Percentiles rank a stretch among this genome's conserved stretches.
Evolutionary conservation across 2,888 invertebrate genomes (phyloP).

Genomic region (Deilephila elpenor): DNA sequence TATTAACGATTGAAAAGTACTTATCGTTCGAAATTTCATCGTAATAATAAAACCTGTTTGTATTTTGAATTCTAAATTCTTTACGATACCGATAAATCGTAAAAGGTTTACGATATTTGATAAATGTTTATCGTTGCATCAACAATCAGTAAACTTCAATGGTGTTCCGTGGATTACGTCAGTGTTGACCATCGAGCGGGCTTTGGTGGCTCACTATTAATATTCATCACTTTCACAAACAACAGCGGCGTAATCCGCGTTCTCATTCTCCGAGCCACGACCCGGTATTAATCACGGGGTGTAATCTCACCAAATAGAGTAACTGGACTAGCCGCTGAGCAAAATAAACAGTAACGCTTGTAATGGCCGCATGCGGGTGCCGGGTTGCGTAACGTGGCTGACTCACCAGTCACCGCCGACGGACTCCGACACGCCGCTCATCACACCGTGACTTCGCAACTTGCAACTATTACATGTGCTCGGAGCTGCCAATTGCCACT

Average conservation of each 20-base stretch:
- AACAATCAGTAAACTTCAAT: slow-evolving; percentile 34
- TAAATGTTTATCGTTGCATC: slow-evolving; percentile 46
- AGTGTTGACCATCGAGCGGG: slow-evolving; percentile 42
- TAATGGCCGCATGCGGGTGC: slow-evolving; percentile 45
- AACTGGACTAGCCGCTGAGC: slow-evolving; percentile 56
- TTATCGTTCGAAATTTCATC: background rate
- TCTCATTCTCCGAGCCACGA: slow-evolving; percentile 54
- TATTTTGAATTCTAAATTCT: slow-evolving; percentile 33
- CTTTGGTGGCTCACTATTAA: slow-evolving; percentile 49
- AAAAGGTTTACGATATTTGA: slow-evolving; percentile 48
- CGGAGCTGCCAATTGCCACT: slow-evolving; percentile 42
- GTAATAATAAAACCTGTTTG: slow-evolving; percentile 10
- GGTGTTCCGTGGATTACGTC: slow-evolving; percentile 42
- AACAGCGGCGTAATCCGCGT: slow-evolving; percentile 53
- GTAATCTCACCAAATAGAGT: slow-evolving; percentile 68
- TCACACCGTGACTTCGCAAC: slow-evolving; percentile 70
- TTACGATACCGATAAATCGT: slow-evolving; percentile 48
- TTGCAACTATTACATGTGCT: slow-evolving; percentile 56
- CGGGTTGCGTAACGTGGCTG: slow-evolving; percentile 65
- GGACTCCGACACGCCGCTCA: slow-evolving; percentile 45
- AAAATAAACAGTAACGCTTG: slow-evolving; percentile 61
- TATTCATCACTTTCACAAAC: slow-evolving; percentile 59
- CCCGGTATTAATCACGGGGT: slow-evolving; percentile 64
- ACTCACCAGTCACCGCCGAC: slow-evolving; percentile 40
- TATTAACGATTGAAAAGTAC: background rate